Evolutionary conservation across 53 echinoderm and acorn worm species (phyloP), one percentile per base, ranked within the genome.

Genomic region (Temnopleurus reevesii): DNA sequence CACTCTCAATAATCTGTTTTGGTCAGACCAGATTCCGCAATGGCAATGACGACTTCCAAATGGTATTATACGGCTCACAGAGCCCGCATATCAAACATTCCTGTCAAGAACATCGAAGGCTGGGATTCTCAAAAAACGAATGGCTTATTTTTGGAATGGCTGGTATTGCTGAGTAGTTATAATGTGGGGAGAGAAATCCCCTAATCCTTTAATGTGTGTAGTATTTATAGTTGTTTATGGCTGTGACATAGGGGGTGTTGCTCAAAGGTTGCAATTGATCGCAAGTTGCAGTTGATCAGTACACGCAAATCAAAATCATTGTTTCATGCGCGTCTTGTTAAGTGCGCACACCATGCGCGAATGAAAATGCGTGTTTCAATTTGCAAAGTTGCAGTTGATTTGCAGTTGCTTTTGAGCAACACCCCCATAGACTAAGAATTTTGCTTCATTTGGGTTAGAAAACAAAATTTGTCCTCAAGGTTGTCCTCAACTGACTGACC

Each of bases 1-100:
- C 71, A 71, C 71, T 71, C 71, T 71, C 71, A 38, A 15, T 71
- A 71, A 71, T 71, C 71, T 71, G 71, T 41, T 71, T 71, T 71
- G 71, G 71, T 71, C 71, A 71, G 38, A 41, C 7, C 21, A 8
- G 71, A 71, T 71, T 71, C 71, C 71, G 0, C n/a, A 17, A 71
- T 71, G 71, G 71, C 71, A 71, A 71, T 71, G 71, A n/a, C 1
- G 41, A 41, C 71, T 71, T 71, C 8, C n/a, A 71, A 71, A 71
- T 41, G n/a, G 43, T 41, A 71, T 71, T 71, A 71, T 41, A 36
- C 21, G 71, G 41, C 71, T 71, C 71, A 71, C 38, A 23, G 71
- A 43, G n/a, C 34, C 71, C 23, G 71, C 71, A 71, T 71, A 71
- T 71, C 71, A 71, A 43, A 3, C 71, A 71, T 71, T 71, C 71